Conservation (phyloP, 2,113 vertebrate species). For the Alethe diademata region DNA sequence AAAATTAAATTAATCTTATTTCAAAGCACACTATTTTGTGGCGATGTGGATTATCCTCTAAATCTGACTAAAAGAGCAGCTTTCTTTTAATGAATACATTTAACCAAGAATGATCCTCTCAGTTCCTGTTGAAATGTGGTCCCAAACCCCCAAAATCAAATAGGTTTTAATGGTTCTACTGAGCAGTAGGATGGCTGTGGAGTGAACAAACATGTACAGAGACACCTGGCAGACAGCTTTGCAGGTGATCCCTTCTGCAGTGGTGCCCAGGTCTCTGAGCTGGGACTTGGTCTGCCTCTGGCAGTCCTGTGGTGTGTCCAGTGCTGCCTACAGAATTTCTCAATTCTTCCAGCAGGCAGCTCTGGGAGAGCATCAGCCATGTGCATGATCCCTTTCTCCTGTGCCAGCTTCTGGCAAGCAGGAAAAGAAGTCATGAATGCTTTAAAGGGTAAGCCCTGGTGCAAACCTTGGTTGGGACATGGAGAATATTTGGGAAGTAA, state of each 20-base stretch:
- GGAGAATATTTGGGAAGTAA: neutral
- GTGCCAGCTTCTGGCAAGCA: neutral
- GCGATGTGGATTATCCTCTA: neutral
- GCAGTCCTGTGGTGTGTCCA: neutral
- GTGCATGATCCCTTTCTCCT: neutral
- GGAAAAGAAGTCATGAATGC: neutral
- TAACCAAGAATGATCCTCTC: neutral
- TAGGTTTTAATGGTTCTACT: neutral
- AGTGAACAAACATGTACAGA: neutral
- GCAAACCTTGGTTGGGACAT: neutral
- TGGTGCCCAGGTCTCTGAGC: neutral
- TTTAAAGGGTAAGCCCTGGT: neutral
- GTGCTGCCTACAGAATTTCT: neutral
- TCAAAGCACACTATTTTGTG: neutral
- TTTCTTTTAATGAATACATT: neutral
- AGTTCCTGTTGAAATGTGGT: neutral
- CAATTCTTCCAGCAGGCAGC: accelerated
- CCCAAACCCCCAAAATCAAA: neutral
- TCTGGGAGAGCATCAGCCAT: neutral
- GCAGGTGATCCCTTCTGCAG: neutral
- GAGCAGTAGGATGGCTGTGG: neutral
- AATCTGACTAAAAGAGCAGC: neutral
- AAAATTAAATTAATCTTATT: neutral
- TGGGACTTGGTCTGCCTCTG: neutral
- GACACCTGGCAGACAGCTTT: neutral